Conservation (phyloP, 2,797 vertebrate genomes). For the Denticeps clupeoides region DNA sequence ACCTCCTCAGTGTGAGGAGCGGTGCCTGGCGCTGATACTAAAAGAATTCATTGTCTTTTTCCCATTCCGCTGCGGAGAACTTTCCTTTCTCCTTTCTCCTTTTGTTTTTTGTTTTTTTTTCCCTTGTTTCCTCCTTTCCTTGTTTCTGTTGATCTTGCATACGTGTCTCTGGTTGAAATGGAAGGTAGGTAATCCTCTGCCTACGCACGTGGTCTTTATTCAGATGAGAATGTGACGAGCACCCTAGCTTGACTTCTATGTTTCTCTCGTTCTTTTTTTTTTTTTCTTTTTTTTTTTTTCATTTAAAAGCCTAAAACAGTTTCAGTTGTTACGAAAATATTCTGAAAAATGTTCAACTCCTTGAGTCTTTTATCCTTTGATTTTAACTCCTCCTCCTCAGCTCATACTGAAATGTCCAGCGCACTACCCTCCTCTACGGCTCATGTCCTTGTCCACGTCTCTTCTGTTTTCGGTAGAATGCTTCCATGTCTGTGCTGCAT, state of each 20-base stretch:
- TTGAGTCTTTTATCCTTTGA: slow-evolving; percentile 58
- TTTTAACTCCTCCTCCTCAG: slow-evolving; percentile 56
- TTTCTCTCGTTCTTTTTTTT: slow-evolving; percentile 58
- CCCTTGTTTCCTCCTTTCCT: slow-evolving; percentile 48
- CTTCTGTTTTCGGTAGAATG: slow-evolving; percentile 70
- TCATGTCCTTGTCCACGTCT: slow-evolving; percentile 45
- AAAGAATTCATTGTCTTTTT: slow-evolving; percentile 92
- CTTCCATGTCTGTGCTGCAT: slow-evolving; percentile 85
- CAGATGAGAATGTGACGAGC: slow-evolving; percentile 96
- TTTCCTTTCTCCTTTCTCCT: slow-evolving; percentile 74
- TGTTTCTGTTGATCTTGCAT: slow-evolving; percentile 80
- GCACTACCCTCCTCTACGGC: slow-evolving; percentile 55
- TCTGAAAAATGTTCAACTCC: slow-evolving; percentile 47
- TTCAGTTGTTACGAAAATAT: slow-evolving; percentile 47
- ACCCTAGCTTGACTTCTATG: slow-evolving; percentile 97
- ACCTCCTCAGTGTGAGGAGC: slow-evolving; percentile 61
- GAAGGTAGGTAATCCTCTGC: slow-evolving; percentile 96
- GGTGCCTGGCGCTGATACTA: slow-evolving; percentile 81
- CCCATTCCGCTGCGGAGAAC: slow-evolving; percentile 92
- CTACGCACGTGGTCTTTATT: slow-evolving; percentile 92
- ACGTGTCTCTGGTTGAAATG: slow-evolving; percentile 91
- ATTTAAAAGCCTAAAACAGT: slow-evolving; percentile 36
- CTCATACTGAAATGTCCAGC: slow-evolving; percentile 62
- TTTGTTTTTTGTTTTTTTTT: slow-evolving; percentile 59
- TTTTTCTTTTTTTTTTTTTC: slow-evolving; percentile 45